Conservation (phyloP, 2,113 vertebrate genomes). For the Gasterosteus aculeatus region DNA sequence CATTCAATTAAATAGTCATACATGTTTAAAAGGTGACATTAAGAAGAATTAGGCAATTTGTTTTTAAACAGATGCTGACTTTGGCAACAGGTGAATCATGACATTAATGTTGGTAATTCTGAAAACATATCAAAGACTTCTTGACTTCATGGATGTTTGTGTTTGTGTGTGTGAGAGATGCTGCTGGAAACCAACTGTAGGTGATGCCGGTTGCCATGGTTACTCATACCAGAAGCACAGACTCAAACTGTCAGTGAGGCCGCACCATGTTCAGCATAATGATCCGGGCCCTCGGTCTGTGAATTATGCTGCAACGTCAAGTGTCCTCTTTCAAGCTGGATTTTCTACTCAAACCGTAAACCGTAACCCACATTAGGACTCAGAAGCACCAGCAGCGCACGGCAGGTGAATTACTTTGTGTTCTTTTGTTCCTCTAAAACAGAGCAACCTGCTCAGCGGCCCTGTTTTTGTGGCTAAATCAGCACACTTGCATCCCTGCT, state of each 20-base stretch:
- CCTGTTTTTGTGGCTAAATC: constrained; percentile 66
- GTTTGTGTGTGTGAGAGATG: constrained; percentile 3
- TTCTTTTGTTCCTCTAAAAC: constrained; percentile 58
- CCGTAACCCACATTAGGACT: constrained; percentile 5
- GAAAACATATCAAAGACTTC: neutral
- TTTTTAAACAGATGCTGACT: neutral
- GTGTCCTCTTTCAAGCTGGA: neutral
- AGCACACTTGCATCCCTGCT: constrained; percentile 57
- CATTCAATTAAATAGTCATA: neutral
- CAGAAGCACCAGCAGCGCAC: neutral
- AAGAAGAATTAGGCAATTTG: neutral
- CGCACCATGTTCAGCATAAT: constrained; percentile 45
- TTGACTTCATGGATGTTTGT: neutral
- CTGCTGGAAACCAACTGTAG: constrained; percentile 61
- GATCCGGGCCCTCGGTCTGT: constrained; percentile 17
- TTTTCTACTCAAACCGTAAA: neutral
- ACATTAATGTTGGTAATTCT: neutral
- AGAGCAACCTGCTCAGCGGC: constrained; percentile 40
- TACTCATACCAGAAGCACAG: constrained; percentile 53
- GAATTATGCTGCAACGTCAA: constrained; percentile 10
- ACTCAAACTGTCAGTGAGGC: constrained; percentile 36
- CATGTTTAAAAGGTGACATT: neutral
- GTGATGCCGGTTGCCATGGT: constrained; percentile 73
- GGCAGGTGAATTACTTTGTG: constrained; percentile 32
- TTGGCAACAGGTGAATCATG: neutral